A percentile compares a stretch with the other conserved stretches of the same genome.
Conservation (phyloP, 2,113 vertebrate species). For the Rousettus leschenaultii region DNA sequence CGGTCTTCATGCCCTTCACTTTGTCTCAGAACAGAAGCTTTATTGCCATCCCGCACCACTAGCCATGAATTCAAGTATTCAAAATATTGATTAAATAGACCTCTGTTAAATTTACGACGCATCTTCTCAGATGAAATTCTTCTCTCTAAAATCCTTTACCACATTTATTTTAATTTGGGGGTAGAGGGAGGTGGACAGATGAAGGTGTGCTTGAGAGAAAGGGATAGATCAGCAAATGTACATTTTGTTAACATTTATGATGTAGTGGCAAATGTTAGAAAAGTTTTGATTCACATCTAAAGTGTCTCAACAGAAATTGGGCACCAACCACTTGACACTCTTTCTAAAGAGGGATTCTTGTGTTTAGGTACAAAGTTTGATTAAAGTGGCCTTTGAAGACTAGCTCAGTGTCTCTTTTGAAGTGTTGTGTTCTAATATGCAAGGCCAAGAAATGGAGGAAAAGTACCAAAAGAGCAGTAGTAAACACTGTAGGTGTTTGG, state of each 20-base stretch:
- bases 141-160: neutral
- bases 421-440: neutral
- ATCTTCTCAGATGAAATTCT: neutral
- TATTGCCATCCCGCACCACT: neutral
- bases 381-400: neutral
- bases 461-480: neutral
- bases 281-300: neutral
- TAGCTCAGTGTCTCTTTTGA: neutral
- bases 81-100: neutral
- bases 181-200: neutral
- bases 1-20: neutral
- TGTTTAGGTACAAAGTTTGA: neutral
- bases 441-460: neutral
- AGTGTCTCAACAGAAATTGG: neutral
- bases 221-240: neutral
- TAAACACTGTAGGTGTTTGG: neutral
- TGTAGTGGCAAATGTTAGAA: neutral
- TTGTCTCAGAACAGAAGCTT: neutral
- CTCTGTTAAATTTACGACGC: neutral
- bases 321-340: neutral
- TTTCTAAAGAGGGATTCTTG: neutral
- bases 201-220: neutral
- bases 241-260: neutral
- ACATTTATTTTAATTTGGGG: conserved; percentile 1
- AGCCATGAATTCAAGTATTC: neutral